A percentile compares a stretch with the other conserved stretches of the same genome.
These are phyloP conservation scores for Teleogryllus oceanicus DNA, from an alignment of 2,888 invertebrate species.

Conservation along the genomic window DNA sequence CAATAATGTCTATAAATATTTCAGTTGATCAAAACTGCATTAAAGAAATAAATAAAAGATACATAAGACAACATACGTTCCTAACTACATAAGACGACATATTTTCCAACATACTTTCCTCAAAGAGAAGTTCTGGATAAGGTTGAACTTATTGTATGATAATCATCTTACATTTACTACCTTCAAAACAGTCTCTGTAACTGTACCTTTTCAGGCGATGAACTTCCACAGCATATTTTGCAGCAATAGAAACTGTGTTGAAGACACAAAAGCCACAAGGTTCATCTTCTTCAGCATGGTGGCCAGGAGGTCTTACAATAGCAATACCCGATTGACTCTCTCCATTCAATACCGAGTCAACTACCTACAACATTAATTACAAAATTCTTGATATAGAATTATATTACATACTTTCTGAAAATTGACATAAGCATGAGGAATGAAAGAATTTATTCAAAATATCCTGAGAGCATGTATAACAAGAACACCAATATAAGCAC, in stretches of 20 bases:
- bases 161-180: conserved; percentile 9
- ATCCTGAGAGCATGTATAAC: too few species aligned
- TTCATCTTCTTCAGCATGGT: conserved; percentile 73
- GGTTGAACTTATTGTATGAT: neutral
- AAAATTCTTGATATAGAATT: neutral
- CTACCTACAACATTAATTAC: conserved; percentile 43
- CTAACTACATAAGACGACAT: too few species aligned
- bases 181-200: neutral
- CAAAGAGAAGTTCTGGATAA: neutral
- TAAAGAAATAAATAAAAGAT: too few species aligned
- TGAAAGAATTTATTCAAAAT: neutral
- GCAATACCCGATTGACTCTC: conserved; percentile 71
- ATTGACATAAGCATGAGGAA: neutral
- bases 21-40: too few species aligned
- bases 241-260: conserved; percentile 81
- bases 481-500: too few species aligned
- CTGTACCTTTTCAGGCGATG: conserved; percentile 59
- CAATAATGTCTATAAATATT: too few species aligned
- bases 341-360: conserved; percentile 66
- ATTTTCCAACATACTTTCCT: too few species aligned
- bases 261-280: conserved; percentile 89
- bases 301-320: conserved; percentile 76
- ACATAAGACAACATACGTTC: too few species aligned
- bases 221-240: conserved; percentile 64
- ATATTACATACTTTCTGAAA: neutral